Evolutionary conservation across 2,888 invertebrate genomes (phyloP).

Genomic region (Dinocampus coccinellae): DNA sequence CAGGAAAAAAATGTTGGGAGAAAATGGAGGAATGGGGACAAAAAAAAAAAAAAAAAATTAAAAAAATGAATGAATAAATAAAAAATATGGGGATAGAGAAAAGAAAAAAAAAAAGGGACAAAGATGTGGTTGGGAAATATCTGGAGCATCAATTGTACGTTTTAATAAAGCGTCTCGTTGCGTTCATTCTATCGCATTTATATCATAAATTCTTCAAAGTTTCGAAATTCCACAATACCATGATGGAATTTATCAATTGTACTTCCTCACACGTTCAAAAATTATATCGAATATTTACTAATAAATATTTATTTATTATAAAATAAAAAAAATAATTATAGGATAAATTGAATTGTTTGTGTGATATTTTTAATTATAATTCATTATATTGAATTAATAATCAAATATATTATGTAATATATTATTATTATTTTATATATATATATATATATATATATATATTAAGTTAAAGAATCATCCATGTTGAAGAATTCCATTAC

Average conservation of each 20-base stretch:
- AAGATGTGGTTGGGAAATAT: constrained; percentile 45
- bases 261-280: constrained; percentile 23
- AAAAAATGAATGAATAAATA: constrained; percentile 23
- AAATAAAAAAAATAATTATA: not conserved
- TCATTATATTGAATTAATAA: too few relatives aligned
- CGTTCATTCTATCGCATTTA: constrained; percentile 48
- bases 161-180: constrained; percentile 60
- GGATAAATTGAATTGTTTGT: too few relatives aligned
- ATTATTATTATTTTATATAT: not conserved
- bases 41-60: constrained; percentile 14
- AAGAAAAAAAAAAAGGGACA: constrained; percentile 21
- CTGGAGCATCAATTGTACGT: constrained; percentile 42
- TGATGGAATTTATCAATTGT: constrained; percentile 24
- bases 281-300: not conserved
- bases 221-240: constrained; percentile 53
- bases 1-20: not conserved
- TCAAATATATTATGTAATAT: too few relatives aligned
- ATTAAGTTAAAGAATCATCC: constrained; percentile 5
- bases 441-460: not conserved
- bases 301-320: not conserved
- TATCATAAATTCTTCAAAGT: constrained; percentile 64
- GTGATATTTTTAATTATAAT: too few relatives aligned
- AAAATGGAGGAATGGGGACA: not conserved
- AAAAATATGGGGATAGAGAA: constrained; percentile 23
- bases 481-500: constrained; percentile 26